Conservation (phyloP, 2,888 invertebrate species). For the Leucophenga montana region DNA sequence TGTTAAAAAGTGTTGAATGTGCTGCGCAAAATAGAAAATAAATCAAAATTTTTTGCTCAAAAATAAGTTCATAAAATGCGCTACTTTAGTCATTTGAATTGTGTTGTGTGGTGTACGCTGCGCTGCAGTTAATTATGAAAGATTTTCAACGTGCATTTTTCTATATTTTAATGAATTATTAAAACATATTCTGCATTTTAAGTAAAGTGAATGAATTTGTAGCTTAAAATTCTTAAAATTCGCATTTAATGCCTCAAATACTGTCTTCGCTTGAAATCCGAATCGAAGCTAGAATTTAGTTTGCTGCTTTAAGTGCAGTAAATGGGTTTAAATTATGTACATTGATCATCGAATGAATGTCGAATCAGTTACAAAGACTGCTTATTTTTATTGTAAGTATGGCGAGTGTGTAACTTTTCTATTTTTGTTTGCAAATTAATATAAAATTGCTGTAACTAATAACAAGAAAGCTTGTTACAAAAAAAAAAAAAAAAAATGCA, state of each 20-base stretch:
- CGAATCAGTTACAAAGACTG: slow-evolving; percentile 73
- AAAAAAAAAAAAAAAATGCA: too few species aligned
- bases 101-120: too few species aligned
- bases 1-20: neutral
- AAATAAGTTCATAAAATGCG: too few species aligned
- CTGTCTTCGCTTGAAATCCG: slow-evolving; percentile 37
- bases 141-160: too few species aligned
- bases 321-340: slow-evolving; percentile 72
- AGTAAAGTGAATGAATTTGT: too few species aligned
- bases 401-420: too few species aligned
- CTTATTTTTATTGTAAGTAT: slow-evolving; percentile 72
- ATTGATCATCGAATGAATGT: slow-evolving; percentile 73
- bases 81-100: too few species aligned
- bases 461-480: too few species aligned
- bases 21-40: neutral
- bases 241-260: slow-evolving; percentile 39
- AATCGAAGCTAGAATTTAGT: slow-evolving; percentile 49
- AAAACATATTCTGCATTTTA: too few species aligned
- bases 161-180: too few species aligned
- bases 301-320: slow-evolving; percentile 63
- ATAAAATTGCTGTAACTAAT: too few species aligned
- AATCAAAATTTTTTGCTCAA: slow-evolving; percentile 23
- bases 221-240: neutral
- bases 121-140: too few species aligned
- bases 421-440: neutral